Conservation (phyloP, 2,888 invertebrate genomes). For the Hirtodrosophila alboralis region DNA sequence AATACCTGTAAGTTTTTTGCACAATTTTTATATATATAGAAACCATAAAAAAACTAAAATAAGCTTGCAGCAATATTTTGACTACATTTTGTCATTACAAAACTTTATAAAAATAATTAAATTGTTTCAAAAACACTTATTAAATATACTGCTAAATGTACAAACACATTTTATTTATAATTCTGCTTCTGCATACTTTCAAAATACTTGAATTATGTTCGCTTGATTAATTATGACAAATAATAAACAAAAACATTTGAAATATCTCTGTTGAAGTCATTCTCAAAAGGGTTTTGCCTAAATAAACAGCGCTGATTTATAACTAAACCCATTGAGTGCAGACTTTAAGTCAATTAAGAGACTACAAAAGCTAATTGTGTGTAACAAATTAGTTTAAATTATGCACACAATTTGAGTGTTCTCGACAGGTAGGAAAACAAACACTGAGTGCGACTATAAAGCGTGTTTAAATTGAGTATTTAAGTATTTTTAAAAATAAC, state of each 20-base stretch:
- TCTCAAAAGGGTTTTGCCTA: slow-evolving; percentile 33
- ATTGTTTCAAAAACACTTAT: too few species aligned
- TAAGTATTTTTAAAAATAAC: too few species aligned
- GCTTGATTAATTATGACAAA: slow-evolving; percentile 44
- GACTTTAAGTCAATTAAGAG: slow-evolving; percentile 43
- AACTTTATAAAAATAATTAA: too few species aligned
- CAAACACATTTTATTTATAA: too few species aligned
- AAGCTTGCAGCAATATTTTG: background rate
- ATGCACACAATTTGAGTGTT: slow-evolving; percentile 21
- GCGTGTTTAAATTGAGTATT: too few species aligned
- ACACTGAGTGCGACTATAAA: background rate
- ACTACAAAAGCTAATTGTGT: slow-evolving; percentile 39
- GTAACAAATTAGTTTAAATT: slow-evolving; percentile 40
- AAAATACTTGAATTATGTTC: slow-evolving; percentile 27
- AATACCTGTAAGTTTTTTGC: too few species aligned
- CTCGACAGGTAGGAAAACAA: slow-evolving; percentile 32
- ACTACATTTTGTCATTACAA: background rate
- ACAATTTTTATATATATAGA: too few species aligned
- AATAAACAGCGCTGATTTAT: slow-evolving; percentile 29
- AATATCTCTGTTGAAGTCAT: slow-evolving; percentile 41
- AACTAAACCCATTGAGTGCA: slow-evolving; percentile 47
- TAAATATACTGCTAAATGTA: too few species aligned
- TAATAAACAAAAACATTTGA: slow-evolving; percentile 28
- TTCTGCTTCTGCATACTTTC: too few species aligned
- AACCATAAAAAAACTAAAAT: too few species aligned